Evolutionary conservation across 2,113 vertebrate species (phyloP), one percentile per base, ranked within the genome.

Genomic region (Chroicocephalus ridibundus): DNA sequence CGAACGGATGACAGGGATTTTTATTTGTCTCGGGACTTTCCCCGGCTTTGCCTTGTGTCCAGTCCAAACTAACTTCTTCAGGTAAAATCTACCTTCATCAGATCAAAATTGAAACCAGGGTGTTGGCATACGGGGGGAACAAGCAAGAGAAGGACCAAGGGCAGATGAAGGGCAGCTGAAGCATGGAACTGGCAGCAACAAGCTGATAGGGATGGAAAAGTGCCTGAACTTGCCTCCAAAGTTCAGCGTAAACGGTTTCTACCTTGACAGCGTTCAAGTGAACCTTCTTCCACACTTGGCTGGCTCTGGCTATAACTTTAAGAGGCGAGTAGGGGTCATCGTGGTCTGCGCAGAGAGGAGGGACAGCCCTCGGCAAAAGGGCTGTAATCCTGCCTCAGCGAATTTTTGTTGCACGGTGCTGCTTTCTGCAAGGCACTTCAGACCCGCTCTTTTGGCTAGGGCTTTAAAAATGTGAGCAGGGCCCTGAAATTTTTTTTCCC

Each of bases 1-100:
- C 61, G 40, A 84, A 93, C 84, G 34, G 57, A 94, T 92, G 65
- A 54, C 86, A 93, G n/a, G 22, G 86, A 42, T 93, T 95, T 94
- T 93, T 89, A 92, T 92, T 97, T 93, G 74, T 72, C 83, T 85
- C 87, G 81, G 83, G 93, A 66, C 44, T 80, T 84, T 36, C 36
- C 13, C 11, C 14, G 66, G 66, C 12, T 93, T 80, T 95, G 74
- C 14, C 74, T 94, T 65, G 10, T 72, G 78, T 72, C 94, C 88
- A 74, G 77, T 79, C 61, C 82, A 74, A 95, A 80, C 57, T 32
- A 20, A 36, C 10, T 18, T 84, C 44, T 87, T 54, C 78, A 93
- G 93, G 93, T 97, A 72, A 94, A 88, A 93, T 38, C 66, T 91
- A 49, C 81, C 46, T 82, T 80, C 32, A 38, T 61, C 36, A 58